Evolutionary conservation across 2,888 invertebrate genomes (phyloP).

Genomic region (Labia minor): DNA sequence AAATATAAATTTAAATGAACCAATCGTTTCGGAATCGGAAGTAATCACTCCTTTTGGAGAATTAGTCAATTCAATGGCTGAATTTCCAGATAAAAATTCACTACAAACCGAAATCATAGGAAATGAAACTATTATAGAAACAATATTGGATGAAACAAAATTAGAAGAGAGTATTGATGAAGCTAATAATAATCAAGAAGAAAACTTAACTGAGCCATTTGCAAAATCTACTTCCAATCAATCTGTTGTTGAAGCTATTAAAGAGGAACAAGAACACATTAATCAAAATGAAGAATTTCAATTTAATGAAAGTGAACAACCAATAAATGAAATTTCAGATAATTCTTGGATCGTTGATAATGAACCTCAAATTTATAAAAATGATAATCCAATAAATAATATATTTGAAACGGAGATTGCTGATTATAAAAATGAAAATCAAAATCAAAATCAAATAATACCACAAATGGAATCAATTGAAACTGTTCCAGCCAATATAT

Average conservation of each 20-base stretch:
- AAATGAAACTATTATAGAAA: constrained; percentile 31
- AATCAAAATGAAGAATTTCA: not conserved
- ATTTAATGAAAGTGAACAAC: not conserved
- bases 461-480: not conserved
- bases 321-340: not conserved
- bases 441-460: no score
- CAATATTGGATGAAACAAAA: constrained; percentile 37
- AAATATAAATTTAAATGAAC: not conserved
- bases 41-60: not conserved
- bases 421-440: no score
- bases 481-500: not conserved
- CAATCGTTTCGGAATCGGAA: not conserved
- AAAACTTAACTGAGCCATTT: not conserved
- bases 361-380: not conserved
- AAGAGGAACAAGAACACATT: not conserved
- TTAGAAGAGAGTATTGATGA: constrained; percentile 33
- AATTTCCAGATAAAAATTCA: not conserved
- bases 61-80: not conserved
- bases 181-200: constrained; percentile 33
- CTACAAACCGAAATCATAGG: not conserved
- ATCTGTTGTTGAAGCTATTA: not conserved
- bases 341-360: not conserved
- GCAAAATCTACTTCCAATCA: not conserved
- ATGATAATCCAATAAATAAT: not conserved
- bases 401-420: no score